Percentiles rank a stretch among this genome's conserved stretches.
phyloP scores from a whole-genome alignment of 92 coral and sea anemone species.

The Anthopleura xanthogrammica region DNA sequence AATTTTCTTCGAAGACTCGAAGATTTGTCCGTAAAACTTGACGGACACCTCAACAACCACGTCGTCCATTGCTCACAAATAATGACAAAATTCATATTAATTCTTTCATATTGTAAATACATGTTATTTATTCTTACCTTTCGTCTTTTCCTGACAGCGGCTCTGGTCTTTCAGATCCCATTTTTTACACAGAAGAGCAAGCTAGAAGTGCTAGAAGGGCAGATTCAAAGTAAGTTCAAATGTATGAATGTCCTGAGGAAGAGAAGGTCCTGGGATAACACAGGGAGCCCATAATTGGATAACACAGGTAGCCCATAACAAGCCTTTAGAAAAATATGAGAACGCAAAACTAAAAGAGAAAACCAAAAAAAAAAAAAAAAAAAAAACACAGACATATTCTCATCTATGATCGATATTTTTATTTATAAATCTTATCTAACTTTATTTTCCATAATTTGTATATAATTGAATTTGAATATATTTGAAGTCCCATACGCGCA shows the following conservation, averaged over 20 bases:
- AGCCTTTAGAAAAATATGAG: too few relatives aligned
- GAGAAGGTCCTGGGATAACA: background rate
- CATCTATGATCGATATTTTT: too few relatives aligned
- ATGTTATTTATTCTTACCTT: constrained; percentile 51
- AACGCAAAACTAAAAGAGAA: too few relatives aligned
- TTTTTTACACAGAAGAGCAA: background rate
- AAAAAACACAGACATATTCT: too few relatives aligned
- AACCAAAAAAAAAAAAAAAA: too few relatives aligned
- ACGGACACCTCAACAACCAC: too few relatives aligned
- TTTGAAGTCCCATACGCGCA: too few relatives aligned
- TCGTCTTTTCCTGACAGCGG: constrained; percentile 89
- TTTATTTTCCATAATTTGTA: too few relatives aligned
- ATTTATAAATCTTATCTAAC: too few relatives aligned
- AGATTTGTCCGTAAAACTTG: too few relatives aligned
- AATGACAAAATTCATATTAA: background rate
- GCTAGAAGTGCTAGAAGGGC: background rate
- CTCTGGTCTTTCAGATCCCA: constrained; percentile 67
- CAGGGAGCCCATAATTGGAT: background rate
- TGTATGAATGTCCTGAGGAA: background rate
- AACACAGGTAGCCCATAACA: background rate
- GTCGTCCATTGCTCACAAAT: background rate
- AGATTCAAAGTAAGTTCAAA: background rate
- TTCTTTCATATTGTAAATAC: background rate
- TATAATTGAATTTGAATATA: too few relatives aligned
- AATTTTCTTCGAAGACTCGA: too few relatives aligned